A percentile compares a stretch with the other conserved stretches of the same genome.
phyloP scores from a whole-genome alignment of 2,888 invertebrate genomes.

The Sphinx pinastri region DNA sequence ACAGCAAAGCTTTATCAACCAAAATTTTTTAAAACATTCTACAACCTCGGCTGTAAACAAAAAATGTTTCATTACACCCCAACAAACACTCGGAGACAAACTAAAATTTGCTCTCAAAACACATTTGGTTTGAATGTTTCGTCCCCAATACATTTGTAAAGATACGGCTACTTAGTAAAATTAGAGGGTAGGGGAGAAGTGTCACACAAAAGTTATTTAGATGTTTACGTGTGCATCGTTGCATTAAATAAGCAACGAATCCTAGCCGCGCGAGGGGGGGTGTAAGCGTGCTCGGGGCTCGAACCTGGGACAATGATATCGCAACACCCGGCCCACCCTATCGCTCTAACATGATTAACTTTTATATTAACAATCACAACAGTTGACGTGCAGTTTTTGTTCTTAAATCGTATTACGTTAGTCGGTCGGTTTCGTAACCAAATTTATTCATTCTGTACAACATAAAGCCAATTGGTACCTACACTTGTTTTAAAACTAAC shows the following conservation, averaged over 20 bases:
- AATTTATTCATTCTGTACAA: conserved; percentile 2
- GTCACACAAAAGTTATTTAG: conserved; percentile 84
- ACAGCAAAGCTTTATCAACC: too few species aligned
- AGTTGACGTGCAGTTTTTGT: conserved; percentile 54
- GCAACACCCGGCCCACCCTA: conserved; percentile 73
- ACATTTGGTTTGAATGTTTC: conserved; percentile 69
- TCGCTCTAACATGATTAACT: conserved; percentile 74
- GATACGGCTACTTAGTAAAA: conserved; percentile 83
- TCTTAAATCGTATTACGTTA: conserved; percentile 41
- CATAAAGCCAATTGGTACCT: not conserved
- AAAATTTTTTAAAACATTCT: not conserved
- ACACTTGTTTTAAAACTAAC: not conserved
- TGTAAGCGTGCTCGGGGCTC: conserved; percentile 41
- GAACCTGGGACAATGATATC: conserved; percentile 74
- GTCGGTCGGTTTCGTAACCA: not conserved
- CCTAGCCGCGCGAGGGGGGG: conserved; percentile 54
- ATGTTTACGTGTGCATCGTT: conserved; percentile 83
- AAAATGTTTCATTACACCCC: conserved; percentile 9
- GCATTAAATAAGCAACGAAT: conserved; percentile 83
- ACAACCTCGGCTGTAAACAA: not conserved
- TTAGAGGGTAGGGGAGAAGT: conserved; percentile 80
- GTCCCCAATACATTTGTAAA: conserved; percentile 75
- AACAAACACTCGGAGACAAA: conserved; percentile 40
- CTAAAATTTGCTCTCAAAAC: conserved; percentile 63
- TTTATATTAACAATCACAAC: conserved; percentile 69